phyloP scores from a whole-genome alignment of 2,888 invertebrate genomes.

The Dendrolimus houi region DNA sequence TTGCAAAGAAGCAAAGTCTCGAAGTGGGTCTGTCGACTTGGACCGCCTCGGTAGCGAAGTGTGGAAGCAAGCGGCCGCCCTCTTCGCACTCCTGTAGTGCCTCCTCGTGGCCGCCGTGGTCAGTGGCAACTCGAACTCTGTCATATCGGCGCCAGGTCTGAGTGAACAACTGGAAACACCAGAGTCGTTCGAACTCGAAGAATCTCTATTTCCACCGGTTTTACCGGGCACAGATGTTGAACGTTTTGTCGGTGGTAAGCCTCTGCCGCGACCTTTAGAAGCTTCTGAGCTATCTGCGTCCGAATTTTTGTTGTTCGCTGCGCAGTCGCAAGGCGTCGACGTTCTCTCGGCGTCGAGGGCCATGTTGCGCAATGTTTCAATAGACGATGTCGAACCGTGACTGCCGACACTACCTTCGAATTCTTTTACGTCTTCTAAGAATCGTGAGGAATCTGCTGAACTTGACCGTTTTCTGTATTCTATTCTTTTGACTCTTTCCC shows the following conservation, averaged over 20 bases:
- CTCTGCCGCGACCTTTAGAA: constrained; percentile 27
- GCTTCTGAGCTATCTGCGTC: constrained; percentile 62
- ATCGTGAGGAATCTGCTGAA: constrained; percentile 84
- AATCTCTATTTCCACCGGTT: constrained; percentile 82
- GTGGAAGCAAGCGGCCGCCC: constrained; percentile 75
- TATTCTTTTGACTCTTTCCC: constrained; percentile 23
- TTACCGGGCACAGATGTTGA: constrained; percentile 78
- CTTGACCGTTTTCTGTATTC: constrained; percentile 79
- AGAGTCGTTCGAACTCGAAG: constrained; percentile 88
- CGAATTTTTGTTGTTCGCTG: constrained; percentile 40
- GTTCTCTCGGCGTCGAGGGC: constrained; percentile 36
- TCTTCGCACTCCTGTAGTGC: constrained; percentile 72
- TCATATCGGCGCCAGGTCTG: constrained; percentile 63
- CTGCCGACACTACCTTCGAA: constrained; percentile 58
- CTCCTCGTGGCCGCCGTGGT: constrained; percentile 72
- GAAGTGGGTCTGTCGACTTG: constrained; percentile 80
- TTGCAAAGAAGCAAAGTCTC: constrained; percentile 74
- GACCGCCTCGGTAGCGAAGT: constrained; percentile 80
- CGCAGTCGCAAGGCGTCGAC: constrained; percentile 50
- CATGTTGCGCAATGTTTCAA: constrained; percentile 63
- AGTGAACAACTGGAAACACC: constrained; percentile 84
- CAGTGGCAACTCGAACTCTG: constrained; percentile 78
- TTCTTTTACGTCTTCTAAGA: constrained; percentile 78
- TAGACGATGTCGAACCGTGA: constrained; percentile 60
- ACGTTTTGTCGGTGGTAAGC: constrained; percentile 21